These are phyloP conservation scores for Neodiprion virginianus DNA, from an alignment of 1,140 invertebrate genomes.

Conservation along the genomic window DNA sequence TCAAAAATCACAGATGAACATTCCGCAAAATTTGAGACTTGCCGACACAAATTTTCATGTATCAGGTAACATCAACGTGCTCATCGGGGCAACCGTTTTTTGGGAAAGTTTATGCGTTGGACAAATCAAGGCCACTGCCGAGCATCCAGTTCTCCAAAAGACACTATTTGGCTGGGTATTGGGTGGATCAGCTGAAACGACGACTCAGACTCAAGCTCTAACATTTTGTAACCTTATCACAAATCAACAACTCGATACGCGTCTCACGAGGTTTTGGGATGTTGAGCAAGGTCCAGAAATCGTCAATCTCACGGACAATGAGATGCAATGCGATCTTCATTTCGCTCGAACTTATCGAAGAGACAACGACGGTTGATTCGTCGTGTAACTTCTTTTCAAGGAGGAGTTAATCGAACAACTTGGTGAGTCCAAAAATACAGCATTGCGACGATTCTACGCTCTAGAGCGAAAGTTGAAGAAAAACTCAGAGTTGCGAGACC, in stretches of 20 bases:
- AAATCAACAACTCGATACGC: neutral
- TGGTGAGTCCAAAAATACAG: conserved; percentile 17
- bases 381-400: conserved; percentile 39
- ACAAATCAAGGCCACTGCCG: neutral
- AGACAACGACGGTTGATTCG: conserved; percentile 30
- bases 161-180: neutral
- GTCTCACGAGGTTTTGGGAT: neutral
- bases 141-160: neutral
- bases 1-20: neutral
- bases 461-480: conserved; percentile 24
- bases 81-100: neutral
- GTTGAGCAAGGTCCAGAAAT: neutral
- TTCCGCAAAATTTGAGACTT: neutral
- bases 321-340: neutral
- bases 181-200: neutral
- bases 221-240: neutral
- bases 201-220: neutral
- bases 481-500: conserved; percentile 22
- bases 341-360: neutral
- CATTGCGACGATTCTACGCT: conserved; percentile 14
- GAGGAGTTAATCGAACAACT: conserved; percentile 3
- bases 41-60: neutral
- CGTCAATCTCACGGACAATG: neutral
- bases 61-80: neutral
- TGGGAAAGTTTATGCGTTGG: neutral